Percentiles rank a stretch among this genome's conserved stretches.
These are phyloP conservation scores for Zaprionus ornatus DNA, from an alignment of 1,140 invertebrate species.

Conservation along the genomic window DNA sequence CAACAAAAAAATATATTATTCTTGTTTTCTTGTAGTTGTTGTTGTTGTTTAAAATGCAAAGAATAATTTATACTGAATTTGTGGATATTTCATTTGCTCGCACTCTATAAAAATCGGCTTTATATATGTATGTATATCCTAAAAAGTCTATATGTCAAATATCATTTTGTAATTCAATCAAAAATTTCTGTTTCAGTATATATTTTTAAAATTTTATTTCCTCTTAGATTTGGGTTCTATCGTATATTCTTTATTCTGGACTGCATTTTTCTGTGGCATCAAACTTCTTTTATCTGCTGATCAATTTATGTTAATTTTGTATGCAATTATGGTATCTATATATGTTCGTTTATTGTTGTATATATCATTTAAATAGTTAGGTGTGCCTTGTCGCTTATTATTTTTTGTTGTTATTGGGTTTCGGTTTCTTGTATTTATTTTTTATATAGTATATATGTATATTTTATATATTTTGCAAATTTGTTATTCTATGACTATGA, in stretches of 20 bases:
- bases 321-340: conserved; percentile 9
- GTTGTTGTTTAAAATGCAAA: conserved; percentile 50
- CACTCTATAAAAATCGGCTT: conserved; percentile 45
- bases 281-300: conserved; percentile 34
- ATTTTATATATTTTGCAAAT: conserved; percentile 53
- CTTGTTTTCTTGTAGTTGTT: conserved; percentile 19
- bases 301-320: conserved; percentile 17
- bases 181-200: conserved; percentile 41
- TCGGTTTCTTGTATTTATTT: conserved; percentile 32
- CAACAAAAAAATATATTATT: conserved; percentile 70
- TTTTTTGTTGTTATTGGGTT: conserved; percentile 36
- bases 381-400: conserved; percentile 35
- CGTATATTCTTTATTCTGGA: conserved; percentile 45
- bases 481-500: conserved; percentile 83
- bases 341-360: conserved; percentile 26
- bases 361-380: conserved; percentile 30
- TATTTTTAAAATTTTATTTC: conserved; percentile 32
- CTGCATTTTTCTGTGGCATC: conserved; percentile 58
- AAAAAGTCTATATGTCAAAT: conserved; percentile 66
- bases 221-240: conserved; percentile 11
- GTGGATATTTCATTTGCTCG: conserved; percentile 25
- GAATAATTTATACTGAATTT: conserved; percentile 46
- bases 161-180: conserved; percentile 52
- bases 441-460: conserved; percentile 26
- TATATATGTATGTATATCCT: conserved; percentile 65